A percentile compares a stretch with the other conserved stretches of the same genome.
These are phyloP conservation scores for Drosophila virilis DNA, from an alignment of 1,140 invertebrate genomes.

Conservation along the genomic window DNA sequence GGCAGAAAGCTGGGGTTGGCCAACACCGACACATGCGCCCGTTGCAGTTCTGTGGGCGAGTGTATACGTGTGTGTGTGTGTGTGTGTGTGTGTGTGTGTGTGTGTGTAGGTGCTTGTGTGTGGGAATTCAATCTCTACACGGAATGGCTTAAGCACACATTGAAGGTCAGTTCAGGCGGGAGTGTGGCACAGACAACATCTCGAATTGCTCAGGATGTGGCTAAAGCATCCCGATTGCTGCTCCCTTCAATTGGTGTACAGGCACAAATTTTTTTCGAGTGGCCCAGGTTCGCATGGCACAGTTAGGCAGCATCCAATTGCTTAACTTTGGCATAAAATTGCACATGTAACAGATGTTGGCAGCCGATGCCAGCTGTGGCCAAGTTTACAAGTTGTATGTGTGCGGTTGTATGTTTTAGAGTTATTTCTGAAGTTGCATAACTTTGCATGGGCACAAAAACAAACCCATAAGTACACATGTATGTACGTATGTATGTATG, in stretches of 20 bases:
- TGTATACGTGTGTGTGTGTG: no score
- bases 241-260: constrained; percentile 34
- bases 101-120: constrained; percentile 30
- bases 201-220: constrained; percentile 41
- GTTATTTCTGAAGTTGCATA: constrained; percentile 63
- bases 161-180: constrained; percentile 77
- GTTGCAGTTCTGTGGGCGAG: constrained; percentile 31
- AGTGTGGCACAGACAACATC: constrained; percentile 58
- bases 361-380: constrained; percentile 26
- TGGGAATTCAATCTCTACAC: constrained; percentile 57
- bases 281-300: constrained; percentile 48
- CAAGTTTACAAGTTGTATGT: constrained; percentile 12
- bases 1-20: constrained; percentile 9
- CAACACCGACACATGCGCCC: constrained; percentile 43
- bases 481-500: not conserved
- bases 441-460: constrained; percentile 30
- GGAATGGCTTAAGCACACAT: constrained; percentile 47
- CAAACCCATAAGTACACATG: not conserved
- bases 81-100: constrained; percentile 12
- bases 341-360: constrained; percentile 53
- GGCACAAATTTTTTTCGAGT: constrained; percentile 60
- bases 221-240: constrained; percentile 9
- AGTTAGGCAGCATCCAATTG: constrained; percentile 38
- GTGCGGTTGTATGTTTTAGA: constrained; percentile 20
- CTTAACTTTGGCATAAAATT: constrained; percentile 46